Evolutionary conservation across 30 jellyfish, hydroid and myxozoan genomes (phyloP).

Genomic region (Hydractinia symbiolongicarpus): DNA sequence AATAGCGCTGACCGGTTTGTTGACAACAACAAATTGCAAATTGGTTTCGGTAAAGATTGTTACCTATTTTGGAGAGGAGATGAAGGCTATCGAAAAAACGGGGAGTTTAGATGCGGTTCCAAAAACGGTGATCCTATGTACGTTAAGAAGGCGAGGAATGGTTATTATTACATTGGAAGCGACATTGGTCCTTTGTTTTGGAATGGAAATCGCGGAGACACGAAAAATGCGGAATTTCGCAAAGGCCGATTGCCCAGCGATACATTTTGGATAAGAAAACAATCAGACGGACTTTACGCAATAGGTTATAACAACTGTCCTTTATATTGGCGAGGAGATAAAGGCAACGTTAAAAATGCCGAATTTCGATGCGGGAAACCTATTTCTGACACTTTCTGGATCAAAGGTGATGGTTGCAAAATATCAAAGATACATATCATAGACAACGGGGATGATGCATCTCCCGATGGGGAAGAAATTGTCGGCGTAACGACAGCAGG

Average conservation of each 20-base stretch:
- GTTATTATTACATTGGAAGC: not conserved
- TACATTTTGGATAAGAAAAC: not conserved
- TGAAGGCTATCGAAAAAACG: not conserved
- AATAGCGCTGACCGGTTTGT: not conserved
- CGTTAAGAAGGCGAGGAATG: not conserved
- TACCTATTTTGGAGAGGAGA: constrained; percentile 2
- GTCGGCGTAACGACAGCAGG: not conserved
- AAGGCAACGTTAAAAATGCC: not conserved
- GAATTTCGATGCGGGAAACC: not conserved
- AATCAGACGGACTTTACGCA: not conserved
- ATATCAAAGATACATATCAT: not conserved
- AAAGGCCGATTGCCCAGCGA: not conserved
- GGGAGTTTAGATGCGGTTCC: constrained; percentile 5
- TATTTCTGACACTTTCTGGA: constrained; percentile 11
- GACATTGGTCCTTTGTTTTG: not conserved
- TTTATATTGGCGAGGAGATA: not conserved
- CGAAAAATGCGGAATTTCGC: not conserved
- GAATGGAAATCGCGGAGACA: not conserved
- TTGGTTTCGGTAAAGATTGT: constrained; percentile 5
- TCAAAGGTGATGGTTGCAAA: not conserved
- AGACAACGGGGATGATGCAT: not conserved
- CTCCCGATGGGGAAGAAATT: not conserved
- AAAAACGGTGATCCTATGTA: constrained; percentile 12
- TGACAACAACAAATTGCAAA: not conserved
- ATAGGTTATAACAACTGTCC: constrained; percentile 7